A percentile compares a stretch with the other conserved stretches of the same genome.
Evolutionary conservation across 2,113 vertebrate genomes (phyloP).

Genomic region (Gobio gobio): DNA sequence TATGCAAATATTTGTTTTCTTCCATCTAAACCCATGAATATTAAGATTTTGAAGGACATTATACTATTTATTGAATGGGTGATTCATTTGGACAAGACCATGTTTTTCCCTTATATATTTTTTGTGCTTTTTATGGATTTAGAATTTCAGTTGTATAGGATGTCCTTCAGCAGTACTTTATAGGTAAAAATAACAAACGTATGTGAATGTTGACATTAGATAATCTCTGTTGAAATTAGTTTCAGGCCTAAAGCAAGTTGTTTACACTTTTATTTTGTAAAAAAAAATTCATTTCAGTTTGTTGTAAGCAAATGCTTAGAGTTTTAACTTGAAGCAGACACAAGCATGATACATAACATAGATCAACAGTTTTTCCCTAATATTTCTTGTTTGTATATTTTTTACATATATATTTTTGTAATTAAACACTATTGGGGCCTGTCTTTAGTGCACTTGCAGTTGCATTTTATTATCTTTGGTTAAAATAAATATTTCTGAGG

Average conservation of each 20-base stretch:
- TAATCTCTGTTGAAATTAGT: neutral
- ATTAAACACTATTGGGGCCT: constrained; percentile 33
- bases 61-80: constrained; percentile 13
- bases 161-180: neutral
- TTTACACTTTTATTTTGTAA: neutral
- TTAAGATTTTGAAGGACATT: neutral
- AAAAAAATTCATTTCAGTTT: neutral
- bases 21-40: neutral
- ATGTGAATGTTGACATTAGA: neutral
- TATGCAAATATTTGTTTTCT: constrained; percentile 22
- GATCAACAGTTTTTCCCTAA: neutral
- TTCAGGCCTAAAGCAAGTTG: neutral
- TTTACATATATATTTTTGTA: constrained; percentile 33
- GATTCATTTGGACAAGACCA: neutral
- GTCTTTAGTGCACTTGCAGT: constrained; percentile 13
- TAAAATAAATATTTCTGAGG: constrained; percentile 16
- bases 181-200: neutral
- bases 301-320: neutral
- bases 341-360: neutral
- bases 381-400: constrained; percentile 1
- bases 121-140: neutral
- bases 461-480: constrained; percentile 6
- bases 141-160: neutral
- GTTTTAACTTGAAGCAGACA: neutral
- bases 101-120: neutral